Conservation (phyloP, 2,888 invertebrate genomes). For the Hyalella azteca region DNA sequence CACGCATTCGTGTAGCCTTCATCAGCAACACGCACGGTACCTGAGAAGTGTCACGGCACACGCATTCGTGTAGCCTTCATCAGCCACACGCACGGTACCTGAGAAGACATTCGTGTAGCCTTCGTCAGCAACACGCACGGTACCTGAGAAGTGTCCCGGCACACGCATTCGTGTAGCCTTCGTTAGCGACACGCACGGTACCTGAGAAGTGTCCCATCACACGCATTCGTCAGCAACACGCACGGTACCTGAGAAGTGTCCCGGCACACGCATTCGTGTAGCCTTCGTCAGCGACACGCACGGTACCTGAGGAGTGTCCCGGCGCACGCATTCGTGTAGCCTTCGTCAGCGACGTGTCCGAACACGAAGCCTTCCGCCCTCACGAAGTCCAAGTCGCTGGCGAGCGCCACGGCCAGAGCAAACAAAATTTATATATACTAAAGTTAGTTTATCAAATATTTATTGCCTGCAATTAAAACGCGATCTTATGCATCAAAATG, state of each 20-base stretch:
- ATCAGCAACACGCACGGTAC: too few species aligned
- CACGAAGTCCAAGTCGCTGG: slow-evolving; percentile 74
- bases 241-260: background rate
- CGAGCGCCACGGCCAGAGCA: slow-evolving; percentile 78
- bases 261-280: background rate
- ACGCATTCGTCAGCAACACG: background rate
- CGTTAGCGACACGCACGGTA: too few species aligned
- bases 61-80: slow-evolving; percentile 79
- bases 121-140: too few species aligned
- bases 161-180: too few species aligned
- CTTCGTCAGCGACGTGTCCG: slow-evolving; percentile 81
- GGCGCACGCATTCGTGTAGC: slow-evolving; percentile 77
- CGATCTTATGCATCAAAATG: too few species aligned
- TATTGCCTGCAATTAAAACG: too few species aligned
- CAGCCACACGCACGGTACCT: slow-evolving; percentile 74
- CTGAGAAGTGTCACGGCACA: slow-evolving; percentile 76
- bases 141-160: too few species aligned
- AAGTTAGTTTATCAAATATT: too few species aligned
- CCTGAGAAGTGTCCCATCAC: slow-evolving; percentile 71
- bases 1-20: too few species aligned
- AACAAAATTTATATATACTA: slow-evolving; percentile 75
- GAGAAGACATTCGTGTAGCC: slow-evolving; percentile 72
- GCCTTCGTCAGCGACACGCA: too few species aligned
- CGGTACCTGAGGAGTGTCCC: slow-evolving; percentile 71
- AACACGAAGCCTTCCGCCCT: slow-evolving; percentile 81